phyloP scores from a whole-genome alignment of 2,797 vertebrate species.

The Gymnothorax reevesii region DNA sequence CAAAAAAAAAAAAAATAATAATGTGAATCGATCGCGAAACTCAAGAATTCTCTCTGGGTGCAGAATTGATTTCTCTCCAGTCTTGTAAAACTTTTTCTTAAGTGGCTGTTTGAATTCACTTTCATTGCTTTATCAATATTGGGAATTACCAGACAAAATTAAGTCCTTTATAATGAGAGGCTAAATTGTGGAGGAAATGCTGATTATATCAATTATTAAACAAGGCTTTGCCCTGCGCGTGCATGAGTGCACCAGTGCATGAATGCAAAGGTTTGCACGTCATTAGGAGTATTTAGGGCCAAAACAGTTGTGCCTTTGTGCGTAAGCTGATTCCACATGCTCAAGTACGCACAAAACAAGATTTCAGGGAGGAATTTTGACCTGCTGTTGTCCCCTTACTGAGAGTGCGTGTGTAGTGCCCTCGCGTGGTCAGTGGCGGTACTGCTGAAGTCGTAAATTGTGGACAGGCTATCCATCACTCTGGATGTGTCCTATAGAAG shows the following conservation, averaged over 20 bases:
- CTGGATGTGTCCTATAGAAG: background rate
- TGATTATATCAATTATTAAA: background rate
- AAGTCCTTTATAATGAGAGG: background rate
- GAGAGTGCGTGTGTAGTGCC: background rate
- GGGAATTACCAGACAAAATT: background rate
- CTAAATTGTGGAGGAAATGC: background rate
- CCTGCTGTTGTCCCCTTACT: background rate
- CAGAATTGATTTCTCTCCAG: background rate
- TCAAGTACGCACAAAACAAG: background rate
- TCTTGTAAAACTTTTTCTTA: conserved; percentile 5
- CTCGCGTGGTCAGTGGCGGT: background rate
- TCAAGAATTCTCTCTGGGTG: background rate
- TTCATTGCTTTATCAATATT: conserved; percentile 1
- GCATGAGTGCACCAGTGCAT: background rate
- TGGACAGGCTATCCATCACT: background rate
- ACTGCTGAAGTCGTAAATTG: background rate
- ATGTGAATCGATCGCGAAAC: background rate
- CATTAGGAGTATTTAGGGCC: background rate
- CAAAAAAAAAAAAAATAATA: background rate
- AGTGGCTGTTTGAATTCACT: background rate
- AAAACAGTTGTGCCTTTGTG: background rate
- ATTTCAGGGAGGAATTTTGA: background rate
- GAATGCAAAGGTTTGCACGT: background rate
- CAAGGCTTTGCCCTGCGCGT: background rate
- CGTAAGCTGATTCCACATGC: background rate